Conservation (phyloP, 2,888 invertebrate genomes). For the Leptopilina myrica region DNA sequence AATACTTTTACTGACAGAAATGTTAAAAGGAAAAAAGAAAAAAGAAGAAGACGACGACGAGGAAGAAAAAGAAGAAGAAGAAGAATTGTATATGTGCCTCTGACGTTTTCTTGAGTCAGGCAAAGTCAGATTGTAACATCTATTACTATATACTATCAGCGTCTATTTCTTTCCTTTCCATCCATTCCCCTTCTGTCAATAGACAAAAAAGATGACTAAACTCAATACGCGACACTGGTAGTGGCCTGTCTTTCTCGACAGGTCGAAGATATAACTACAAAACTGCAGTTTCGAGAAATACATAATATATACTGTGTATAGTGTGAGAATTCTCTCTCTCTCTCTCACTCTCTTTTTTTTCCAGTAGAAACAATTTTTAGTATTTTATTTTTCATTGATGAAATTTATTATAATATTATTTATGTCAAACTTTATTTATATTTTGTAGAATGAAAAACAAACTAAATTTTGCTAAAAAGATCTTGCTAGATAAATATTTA, state of each 20-base stretch:
- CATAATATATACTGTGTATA: not conserved
- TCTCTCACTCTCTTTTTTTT: no score
- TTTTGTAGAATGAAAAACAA: no score
- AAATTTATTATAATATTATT: no score
- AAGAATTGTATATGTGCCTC: constrained; percentile 6
- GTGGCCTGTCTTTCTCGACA: constrained; percentile 21
- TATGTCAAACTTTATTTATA: no score
- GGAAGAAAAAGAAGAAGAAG: no score
- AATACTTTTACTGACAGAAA: constrained; percentile 26
- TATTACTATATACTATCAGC: constrained; percentile 28
- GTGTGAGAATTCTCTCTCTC: no score
- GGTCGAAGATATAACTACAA: constrained; percentile 4
- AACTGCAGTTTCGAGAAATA: constrained; percentile 26
- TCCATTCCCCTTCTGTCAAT: constrained; percentile 32
- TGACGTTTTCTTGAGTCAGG: constrained; percentile 28
- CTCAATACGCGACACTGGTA: constrained; percentile 3
- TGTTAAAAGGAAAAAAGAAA: constrained; percentile 10
- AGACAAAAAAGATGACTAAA: constrained; percentile 19
- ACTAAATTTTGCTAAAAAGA: no score
- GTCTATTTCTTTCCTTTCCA: constrained; percentile 34
- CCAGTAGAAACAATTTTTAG: no score
- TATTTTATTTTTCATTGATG: no score
- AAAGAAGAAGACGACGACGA: not conserved
- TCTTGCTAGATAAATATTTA: no score
- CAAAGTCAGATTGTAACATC: constrained; percentile 24